Base-by-base conservation (phyloP, 2,888 invertebrate species). In the Lepas anatifera region DNA sequence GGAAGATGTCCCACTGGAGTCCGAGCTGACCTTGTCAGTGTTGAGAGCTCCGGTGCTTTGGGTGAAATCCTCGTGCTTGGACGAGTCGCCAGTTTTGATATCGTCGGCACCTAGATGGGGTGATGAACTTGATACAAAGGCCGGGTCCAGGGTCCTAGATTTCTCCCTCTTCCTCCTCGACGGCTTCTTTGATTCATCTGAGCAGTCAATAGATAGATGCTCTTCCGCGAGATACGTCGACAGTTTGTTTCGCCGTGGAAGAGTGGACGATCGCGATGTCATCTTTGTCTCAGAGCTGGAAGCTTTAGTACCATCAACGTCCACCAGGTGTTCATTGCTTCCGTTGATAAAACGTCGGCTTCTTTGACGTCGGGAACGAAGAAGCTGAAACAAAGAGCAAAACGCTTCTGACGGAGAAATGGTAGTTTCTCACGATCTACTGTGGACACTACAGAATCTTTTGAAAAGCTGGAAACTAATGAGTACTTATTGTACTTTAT, bases 201-300 rank as follows among this genome's bases (percentile, higher is more conserved):
- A n/a, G n/a, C n/a, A n/a, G n/a, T n/a, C n/a, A n/a, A n/a, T n/a
- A n/a, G n/a, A n/a, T n/a, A n/a, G n/a, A n/a, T n/a, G n/a, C n/a
- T 16, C 4, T 41, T 32, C 58, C 6, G 58, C 32, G 10, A 32
- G 32, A 6, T 6, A 32, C 22, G 29, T 32, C 16, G 58, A 3
- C 11, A 58, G 58, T 22, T 32, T 32, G 4, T 29, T 18, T 16
- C 58, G 58, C 16, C 70, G 70, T 39, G 71, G 71, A n/a, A 70
- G 52, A 22, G 67, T 73, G n/a, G 73, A 73, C 37, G 73, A 73
- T 16, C 72, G 71, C 39, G 72, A 72, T 18, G 73, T 67, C 73
- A 71, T 71, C 68, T 70, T 68, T 18, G 66, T 67, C 22, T 50
- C 22, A 27, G 68, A 35, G 6, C 63, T 48, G 66, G 63, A 43